These are phyloP conservation scores for Cenopis cana DNA, from an alignment of 2,888 invertebrate species.

Conservation along the genomic window DNA sequence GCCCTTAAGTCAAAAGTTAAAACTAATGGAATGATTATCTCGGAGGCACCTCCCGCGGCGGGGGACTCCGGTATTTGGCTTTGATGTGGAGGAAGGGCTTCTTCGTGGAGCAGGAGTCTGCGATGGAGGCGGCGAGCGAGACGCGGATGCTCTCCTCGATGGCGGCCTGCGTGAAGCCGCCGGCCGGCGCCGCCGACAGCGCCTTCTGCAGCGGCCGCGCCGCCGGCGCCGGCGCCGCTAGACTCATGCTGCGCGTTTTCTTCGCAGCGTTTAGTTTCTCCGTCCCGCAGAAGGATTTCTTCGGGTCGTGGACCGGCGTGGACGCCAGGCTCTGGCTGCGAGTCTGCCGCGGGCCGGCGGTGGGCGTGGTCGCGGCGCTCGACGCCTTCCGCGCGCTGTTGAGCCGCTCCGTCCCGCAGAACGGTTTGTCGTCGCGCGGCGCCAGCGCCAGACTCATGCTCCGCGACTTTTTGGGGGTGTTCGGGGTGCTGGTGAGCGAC, in stretches of 20 bases:
- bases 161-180: conserved; percentile 76
- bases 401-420: conserved; percentile 70
- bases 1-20: conserved; percentile 55
- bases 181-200: conserved; percentile 59
- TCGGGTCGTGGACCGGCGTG: conserved; percentile 67
- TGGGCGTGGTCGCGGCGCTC: conserved; percentile 65
- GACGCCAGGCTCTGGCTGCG: conserved; percentile 78
- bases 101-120: conserved; percentile 70
- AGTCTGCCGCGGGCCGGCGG: conserved; percentile 54
- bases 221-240: conserved; percentile 64
- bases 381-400: conserved; percentile 61
- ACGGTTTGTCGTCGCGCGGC: conserved; percentile 58
- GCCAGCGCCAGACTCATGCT: conserved; percentile 73
- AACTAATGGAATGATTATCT: conserved; percentile 81
- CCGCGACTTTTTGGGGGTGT: conserved; percentile 73
- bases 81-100: conserved; percentile 88
- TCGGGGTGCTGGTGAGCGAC: conserved; percentile 60
- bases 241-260: conserved; percentile 77
- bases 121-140: conserved; percentile 73
- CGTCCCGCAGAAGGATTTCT: conserved; percentile 57
- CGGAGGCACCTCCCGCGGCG: conserved; percentile 86
- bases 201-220: conserved; percentile 63
- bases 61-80: conserved; percentile 89
- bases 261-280: conserved; percentile 60
- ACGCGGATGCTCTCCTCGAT: conserved; percentile 79